Base-by-base conservation (phyloP, 2,888 invertebrate genomes). In the Melieria picta region DNA sequence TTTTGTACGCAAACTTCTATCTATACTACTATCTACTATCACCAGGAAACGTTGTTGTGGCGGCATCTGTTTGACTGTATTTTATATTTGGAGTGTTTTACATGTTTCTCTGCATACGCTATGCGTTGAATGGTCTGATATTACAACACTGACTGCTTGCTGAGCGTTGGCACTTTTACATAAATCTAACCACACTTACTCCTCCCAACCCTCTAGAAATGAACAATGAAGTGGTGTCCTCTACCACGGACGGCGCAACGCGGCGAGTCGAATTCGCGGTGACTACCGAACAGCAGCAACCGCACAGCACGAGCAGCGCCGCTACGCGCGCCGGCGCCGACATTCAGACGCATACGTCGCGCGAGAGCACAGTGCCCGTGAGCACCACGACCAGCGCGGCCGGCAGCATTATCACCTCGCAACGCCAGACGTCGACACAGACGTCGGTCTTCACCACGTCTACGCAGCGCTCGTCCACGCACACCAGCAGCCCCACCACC, bases 281-380 rank as follows among this genome's bases (percentile, higher is more conserved):
- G 45, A 71, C 65, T 63, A 89, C 89, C 0, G 90, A 90, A 1
- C 89, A 89, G 78, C 88, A 89, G 66, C 85, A 85, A 58, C 89
- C 89, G 43, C 83, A 83, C 4, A 86, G 87, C 65, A 79, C 88
- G 83, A 72, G 77, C 65, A 78, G 75, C 64, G 72, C 67, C 45
- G 61, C 77, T 72, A 76, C 76, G 67, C 13, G 80, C 78, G 47
- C 71, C 74, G 7, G 79, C 77, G 47, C 71, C 74, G 7, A 79
- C 77, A 71, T 77, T 76, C 70, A 76, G 58, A 77, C 79, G 4
- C 77, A 78, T 45, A 81, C 81, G 4, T 75, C 79, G 10, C 78
- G 80, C 68, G 83, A 82, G 74, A 84, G 79, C 16, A 80, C 80
- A 66, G 78, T 75, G 7, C 69, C 77, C 13, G 61, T 75, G 30